These are phyloP conservation scores for Brachyistius frenatus DNA, from an alignment of 2,113 vertebrate genomes.

Conservation along the genomic window DNA sequence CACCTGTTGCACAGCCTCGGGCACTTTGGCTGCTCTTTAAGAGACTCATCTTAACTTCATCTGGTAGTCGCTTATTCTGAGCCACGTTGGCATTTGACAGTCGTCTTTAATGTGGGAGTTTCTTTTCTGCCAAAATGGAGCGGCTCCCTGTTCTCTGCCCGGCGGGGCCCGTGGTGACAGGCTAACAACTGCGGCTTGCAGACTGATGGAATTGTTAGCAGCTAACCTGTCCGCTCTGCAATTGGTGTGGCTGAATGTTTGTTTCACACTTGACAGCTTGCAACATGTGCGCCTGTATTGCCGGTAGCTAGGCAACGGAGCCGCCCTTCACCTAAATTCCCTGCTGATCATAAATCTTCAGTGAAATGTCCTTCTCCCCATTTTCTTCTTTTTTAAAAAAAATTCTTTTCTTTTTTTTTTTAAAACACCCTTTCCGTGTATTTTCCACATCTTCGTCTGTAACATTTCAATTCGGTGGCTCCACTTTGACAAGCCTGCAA, in stretches of 20 bases:
- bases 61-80: constrained; percentile 49
- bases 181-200: constrained; percentile 53
- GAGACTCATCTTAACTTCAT: constrained; percentile 55
- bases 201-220: constrained; percentile 67
- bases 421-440: constrained; percentile 3
- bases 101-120: constrained; percentile 64
- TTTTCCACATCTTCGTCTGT: constrained; percentile 18
- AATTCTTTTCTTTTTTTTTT: too few species aligned
- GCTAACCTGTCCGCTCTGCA: constrained; percentile 47
- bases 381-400: background rate
- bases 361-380: background rate
- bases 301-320: constrained; percentile 39
- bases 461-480: constrained; percentile 44
- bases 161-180: constrained; percentile 54
- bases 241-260: constrained; percentile 34
- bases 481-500: constrained; percentile 29
- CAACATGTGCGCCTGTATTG: constrained; percentile 5
- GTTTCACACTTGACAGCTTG: constrained; percentile 50
- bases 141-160: constrained; percentile 47
- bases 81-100: constrained; percentile 69
- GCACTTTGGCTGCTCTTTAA: constrained; percentile 29
- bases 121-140: constrained; percentile 39
- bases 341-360: constrained; percentile 60
- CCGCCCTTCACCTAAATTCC: constrained; percentile 62
- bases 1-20: constrained; percentile 69